Evolutionary conservation across 1,140 invertebrate genomes (phyloP).

Genomic region (Cydia fagiglandana): DNA sequence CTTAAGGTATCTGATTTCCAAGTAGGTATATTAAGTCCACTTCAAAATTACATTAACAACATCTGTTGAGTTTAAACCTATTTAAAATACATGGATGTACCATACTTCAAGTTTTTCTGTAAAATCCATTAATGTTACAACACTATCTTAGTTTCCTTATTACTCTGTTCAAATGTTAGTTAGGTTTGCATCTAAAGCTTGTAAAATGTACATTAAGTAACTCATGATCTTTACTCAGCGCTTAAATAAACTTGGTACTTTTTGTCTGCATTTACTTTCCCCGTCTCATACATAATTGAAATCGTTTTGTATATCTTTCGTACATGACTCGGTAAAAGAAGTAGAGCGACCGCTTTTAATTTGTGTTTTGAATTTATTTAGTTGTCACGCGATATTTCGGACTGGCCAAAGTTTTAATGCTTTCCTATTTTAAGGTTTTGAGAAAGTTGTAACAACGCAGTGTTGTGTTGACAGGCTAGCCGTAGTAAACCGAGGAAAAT

Average conservation of each 20-base stretch:
- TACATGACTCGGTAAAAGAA: slow-evolving; percentile 25
- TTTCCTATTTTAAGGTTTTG: not conserved
- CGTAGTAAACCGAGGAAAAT: too few species aligned
- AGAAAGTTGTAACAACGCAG: too few species aligned
- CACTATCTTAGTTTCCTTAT: too few species aligned
- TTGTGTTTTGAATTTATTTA: slow-evolving; percentile 20
- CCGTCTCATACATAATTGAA: slow-evolving; percentile 27
- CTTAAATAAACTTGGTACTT: not conserved
- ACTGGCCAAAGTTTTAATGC: not conserved
- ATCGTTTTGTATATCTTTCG: slow-evolving; percentile 27
- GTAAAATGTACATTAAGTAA: not conserved
- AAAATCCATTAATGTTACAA: too few species aligned
- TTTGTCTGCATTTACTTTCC: not conserved
- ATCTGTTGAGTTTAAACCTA: too few species aligned
- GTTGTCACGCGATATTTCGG: slow-evolving; percentile 2
- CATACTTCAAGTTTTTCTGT: too few species aligned
- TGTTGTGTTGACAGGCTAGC: too few species aligned
- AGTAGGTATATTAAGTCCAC: too few species aligned
- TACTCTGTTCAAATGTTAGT: not conserved
- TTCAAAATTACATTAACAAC: too few species aligned
- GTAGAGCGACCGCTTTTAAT: not conserved
- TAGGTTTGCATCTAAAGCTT: not conserved
- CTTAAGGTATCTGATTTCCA: too few species aligned
- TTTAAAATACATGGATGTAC: too few species aligned
- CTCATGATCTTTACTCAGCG: not conserved